phyloP scores from a whole-genome alignment of 2,113 vertebrate species.

The Spheniscus mendiculus region DNA sequence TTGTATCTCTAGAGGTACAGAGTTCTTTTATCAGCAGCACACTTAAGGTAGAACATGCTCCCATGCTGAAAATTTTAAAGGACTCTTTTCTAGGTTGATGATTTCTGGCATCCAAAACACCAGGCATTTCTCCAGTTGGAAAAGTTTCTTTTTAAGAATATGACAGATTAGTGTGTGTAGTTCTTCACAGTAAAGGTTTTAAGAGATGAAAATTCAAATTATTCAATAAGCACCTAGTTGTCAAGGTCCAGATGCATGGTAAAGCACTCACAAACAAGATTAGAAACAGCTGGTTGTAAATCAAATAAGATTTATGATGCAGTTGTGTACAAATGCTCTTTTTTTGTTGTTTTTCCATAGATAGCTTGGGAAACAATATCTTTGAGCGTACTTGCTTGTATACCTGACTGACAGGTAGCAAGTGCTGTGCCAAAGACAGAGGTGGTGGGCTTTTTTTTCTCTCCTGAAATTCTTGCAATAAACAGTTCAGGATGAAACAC shows the following conservation, averaged over 20 bases:
- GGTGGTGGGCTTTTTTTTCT: fast-evolving
- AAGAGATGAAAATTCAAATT: background rate
- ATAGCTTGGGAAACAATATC: background rate
- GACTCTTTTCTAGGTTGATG: background rate
- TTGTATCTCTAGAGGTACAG: background rate
- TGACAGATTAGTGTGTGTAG: background rate
- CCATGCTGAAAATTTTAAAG: background rate
- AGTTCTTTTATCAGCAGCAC: conserved; percentile 8
- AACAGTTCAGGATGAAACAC: background rate
- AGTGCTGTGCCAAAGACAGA: background rate
- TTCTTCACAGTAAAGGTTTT: background rate
- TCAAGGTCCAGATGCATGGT: background rate
- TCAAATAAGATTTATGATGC: background rate
- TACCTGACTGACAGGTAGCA: background rate
- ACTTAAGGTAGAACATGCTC: background rate
- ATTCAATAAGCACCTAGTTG: background rate
- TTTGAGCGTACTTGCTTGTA: background rate
- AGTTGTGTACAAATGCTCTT: background rate
- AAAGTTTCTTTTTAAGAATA: background rate
- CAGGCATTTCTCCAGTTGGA: background rate
- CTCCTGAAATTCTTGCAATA: background rate
- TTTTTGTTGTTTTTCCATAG: background rate
- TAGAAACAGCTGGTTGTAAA: background rate
- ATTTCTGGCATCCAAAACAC: background rate
- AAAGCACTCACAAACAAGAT: background rate